Evolutionary conservation across 2,888 invertebrate species (phyloP).

Genomic region (Gortyna flavago): DNA sequence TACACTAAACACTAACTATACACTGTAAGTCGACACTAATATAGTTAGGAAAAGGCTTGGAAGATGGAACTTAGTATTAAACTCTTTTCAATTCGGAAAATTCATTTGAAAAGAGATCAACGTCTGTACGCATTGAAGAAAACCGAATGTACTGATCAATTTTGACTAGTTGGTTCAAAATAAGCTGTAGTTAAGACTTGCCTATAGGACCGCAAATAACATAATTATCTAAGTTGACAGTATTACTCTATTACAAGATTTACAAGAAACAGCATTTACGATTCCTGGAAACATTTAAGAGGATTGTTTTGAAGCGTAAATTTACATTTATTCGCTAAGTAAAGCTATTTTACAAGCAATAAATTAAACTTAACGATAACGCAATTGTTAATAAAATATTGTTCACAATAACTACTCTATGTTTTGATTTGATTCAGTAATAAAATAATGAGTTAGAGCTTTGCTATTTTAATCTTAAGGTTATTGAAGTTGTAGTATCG

Average conservation of each 20-base stretch:
- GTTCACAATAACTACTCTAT: background rate
- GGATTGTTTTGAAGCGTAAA: slow-evolving; percentile 22
- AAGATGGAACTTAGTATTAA: too few relatives aligned
- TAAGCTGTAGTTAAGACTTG: background rate
- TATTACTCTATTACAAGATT: slow-evolving; percentile 10
- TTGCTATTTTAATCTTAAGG: background rate
- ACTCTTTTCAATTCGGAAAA: too few relatives aligned
- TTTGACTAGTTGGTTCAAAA: background rate
- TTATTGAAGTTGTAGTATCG: background rate
- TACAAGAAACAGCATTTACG: background rate
- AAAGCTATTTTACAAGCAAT: slow-evolving; percentile 13
- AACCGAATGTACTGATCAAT: background rate
- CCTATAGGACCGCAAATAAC: slow-evolving; percentile 5
- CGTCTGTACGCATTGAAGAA: background rate
- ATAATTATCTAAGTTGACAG: slow-evolving; percentile 22
- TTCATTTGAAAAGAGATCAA: background rate
- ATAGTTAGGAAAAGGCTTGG: too few relatives aligned
- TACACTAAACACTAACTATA: too few relatives aligned
- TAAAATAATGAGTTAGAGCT: slow-evolving; percentile 23
- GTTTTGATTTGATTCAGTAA: slow-evolving; percentile 20
- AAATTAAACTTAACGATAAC: slow-evolving; percentile 35
- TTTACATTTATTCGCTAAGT: slow-evolving; percentile 22
- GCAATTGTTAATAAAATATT: slow-evolving; percentile 35
- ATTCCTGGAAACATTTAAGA: slow-evolving; percentile 13
- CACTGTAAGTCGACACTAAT: background rate